Evolutionary conservation across 2,797 vertebrate species (phyloP).

Genomic region (Sphenodon punctatus): DNA sequence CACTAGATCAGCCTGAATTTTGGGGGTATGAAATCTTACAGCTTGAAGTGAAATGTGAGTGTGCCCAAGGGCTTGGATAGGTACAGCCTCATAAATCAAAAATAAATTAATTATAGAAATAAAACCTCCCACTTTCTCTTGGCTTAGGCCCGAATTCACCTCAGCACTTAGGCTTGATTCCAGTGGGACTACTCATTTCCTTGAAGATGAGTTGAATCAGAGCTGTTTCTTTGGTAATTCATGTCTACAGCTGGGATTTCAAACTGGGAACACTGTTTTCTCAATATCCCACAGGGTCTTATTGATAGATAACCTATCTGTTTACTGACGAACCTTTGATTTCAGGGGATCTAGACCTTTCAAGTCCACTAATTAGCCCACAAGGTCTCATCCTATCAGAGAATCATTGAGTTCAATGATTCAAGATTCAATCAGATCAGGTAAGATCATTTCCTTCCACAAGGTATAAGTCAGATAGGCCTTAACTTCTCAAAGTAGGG

Average conservation of each 20-base stretch:
- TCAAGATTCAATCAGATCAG: no score
- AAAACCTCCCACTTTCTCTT: not conserved
- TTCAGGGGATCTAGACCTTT: constrained; percentile 46
- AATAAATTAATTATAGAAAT: not conserved
- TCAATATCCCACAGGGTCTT: no score
- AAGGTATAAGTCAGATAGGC: not conserved
- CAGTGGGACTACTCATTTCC: constrained; percentile 16
- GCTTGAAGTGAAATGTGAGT: no score
- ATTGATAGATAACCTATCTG: no score
- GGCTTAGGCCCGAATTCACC: not conserved
- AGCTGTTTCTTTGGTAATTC: no score
- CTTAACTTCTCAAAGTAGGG: not conserved
- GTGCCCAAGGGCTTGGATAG: no score
- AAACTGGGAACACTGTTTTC: no score
- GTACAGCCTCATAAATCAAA: not conserved
- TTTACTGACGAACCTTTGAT: constrained; percentile 58
- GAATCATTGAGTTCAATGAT: not conserved
- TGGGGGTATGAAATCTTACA: not conserved
- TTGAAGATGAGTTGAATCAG: no score
- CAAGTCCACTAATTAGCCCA: constrained; percentile 58
- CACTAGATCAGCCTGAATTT: not conserved
- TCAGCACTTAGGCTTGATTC: not conserved
- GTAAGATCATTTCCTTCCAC: not conserved
- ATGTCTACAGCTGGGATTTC: no score
- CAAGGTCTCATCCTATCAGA: constrained; percentile 27